Percentiles rank a stretch among this genome's conserved stretches.
Evolutionary conservation across 2,113 vertebrate species (phyloP).

Genomic region (Nycticryphes semicollaris): DNA sequence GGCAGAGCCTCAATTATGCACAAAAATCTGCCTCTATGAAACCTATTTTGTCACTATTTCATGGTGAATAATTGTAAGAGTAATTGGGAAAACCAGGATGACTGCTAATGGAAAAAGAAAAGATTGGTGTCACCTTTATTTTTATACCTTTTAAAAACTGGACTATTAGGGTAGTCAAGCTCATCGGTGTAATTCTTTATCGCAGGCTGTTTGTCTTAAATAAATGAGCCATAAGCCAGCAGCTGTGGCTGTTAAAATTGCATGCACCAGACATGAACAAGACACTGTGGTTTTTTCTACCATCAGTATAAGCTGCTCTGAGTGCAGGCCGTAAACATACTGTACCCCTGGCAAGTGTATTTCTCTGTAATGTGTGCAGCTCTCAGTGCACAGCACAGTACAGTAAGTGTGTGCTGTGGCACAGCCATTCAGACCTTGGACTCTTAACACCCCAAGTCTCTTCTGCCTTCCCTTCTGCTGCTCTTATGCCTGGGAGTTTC

Average conservation of each 20-base stretch:
- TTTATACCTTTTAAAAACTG: neutral
- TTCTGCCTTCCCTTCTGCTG: neutral
- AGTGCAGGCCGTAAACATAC: neutral
- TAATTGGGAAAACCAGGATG: neutral
- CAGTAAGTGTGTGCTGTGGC: neutral
- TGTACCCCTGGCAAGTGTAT: neutral
- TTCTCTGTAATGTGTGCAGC: neutral
- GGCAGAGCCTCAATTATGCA: conserved; percentile 30
- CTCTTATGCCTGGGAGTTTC: neutral
- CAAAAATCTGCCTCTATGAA: neutral
- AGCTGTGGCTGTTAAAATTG: neutral
- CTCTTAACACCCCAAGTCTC: neutral
- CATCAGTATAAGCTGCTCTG: neutral
- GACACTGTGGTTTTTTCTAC: neutral
- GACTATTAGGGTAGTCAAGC: neutral
- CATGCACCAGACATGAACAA: neutral
- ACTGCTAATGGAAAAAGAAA: neutral
- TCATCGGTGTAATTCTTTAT: neutral
- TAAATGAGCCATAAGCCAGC: neutral
- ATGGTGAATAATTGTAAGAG: neutral
- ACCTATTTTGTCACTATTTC: conserved; percentile 9
- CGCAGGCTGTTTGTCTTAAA: neutral
- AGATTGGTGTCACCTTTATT: neutral
- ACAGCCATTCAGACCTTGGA: neutral
- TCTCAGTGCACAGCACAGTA: neutral